Percentiles rank a stretch among this genome's conserved stretches.
Conservation (phyloP, 2,888 invertebrate species). For the Ctena decussata region DNA sequence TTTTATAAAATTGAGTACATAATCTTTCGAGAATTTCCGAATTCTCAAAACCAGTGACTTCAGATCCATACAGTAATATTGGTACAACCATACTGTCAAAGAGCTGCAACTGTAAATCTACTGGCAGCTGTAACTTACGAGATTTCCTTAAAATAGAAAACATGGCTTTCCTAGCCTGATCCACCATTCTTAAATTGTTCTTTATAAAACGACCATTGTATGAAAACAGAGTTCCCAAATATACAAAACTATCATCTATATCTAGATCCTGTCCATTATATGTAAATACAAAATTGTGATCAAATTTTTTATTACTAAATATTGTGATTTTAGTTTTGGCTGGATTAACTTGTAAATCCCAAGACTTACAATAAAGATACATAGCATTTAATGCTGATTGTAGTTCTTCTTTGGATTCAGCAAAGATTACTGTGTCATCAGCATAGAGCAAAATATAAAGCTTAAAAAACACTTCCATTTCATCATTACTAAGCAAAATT, state of each 20-base stretch:
- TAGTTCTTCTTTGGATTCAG: constrained; percentile 20
- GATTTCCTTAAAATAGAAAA: constrained; percentile 13
- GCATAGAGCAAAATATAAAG: constrained; percentile 32
- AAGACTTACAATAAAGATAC: constrained; percentile 29
- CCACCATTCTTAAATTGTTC: neutral
- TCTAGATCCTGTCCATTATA: constrained; percentile 8
- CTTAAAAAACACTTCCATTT: constrained; percentile 23
- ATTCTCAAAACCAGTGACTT: neutral
- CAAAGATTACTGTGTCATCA: constrained; percentile 33
- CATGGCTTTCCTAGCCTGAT: constrained; percentile 18
- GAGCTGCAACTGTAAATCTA: neutral
- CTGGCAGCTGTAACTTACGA: neutral
- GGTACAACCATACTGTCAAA: neutral
- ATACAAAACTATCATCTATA: constrained; percentile 25
- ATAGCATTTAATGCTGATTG: constrained; percentile 29
- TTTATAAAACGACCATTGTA: constrained; percentile 12
- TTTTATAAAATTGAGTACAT: neutral
- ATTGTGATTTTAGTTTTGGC: constrained; percentile 27
- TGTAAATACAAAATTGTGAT: neutral
- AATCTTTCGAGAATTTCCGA: neutral
- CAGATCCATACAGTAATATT: constrained; percentile 2
- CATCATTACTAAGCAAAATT: constrained; percentile 11
- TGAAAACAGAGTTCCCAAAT: constrained; percentile 9
- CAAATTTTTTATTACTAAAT: constrained; percentile 15
- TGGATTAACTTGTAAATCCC: constrained; percentile 23